Base-by-base conservation (phyloP, 2,888 invertebrate genomes). In the Pristionchus fissidentatus region DNA sequence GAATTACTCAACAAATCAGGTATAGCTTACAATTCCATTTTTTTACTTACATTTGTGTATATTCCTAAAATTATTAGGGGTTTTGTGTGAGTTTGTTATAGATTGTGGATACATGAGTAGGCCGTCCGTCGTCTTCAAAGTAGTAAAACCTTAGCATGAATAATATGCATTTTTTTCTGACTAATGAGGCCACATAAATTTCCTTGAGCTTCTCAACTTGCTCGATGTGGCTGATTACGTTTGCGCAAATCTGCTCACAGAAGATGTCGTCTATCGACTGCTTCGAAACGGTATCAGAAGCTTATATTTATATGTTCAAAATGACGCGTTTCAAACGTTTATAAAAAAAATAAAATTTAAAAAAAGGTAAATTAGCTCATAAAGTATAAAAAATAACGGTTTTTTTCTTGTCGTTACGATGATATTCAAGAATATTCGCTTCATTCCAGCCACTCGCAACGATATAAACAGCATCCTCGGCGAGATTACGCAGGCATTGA, bases 241-340 rank as follows among this genome's bases (percentile, higher is more conserved):
- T 38, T 70, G 70, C 43, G 70, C 70, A n/a, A 70, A 70, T 70
- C 70, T 70, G 0, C 70, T 70, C 1, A 26, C 70, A 5, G n/a
- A 70, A 10, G 70, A 70, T 70, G 70, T 70, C 43, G 43, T 70
- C 41, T 70, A 70, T 70, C 70, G 70, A 70, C n/a, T 70, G 26
- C 41, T 70, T 22, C 38, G 70, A 4, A 70, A 70, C 43, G 70
- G 70, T 70, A 19, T 22, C 35, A 66, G 38, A 4, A 60, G n/a
- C 5, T 8, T 2, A 1, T 8, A 60, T 7, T 13, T 13, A 60
- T 29, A 32, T 29, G 15, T 32, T 19, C 10, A 29, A 8, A 15
- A 60, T 32, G 13, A 8, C 22, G 4, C 19, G 22, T 15, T n/a
- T n/a, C n/a, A n/a, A n/a, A n/a, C n/a, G n/a, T n/a, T n/a, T n/a